phyloP scores from a whole-genome alignment of 2,113 vertebrate genomes.

The Sakesphorus luctuosus region DNA sequence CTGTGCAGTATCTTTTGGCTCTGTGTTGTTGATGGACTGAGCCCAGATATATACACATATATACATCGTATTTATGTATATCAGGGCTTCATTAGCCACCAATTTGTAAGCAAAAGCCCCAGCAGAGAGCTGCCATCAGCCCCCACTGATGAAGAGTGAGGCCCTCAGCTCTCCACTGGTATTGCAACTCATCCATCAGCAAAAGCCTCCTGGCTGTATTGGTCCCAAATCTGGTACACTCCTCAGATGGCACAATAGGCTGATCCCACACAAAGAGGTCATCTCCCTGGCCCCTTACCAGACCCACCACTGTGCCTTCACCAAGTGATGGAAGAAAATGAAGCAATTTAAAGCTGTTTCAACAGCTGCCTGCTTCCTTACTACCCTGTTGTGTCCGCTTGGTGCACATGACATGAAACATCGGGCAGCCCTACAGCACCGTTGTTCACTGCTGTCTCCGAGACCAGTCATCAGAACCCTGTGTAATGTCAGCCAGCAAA shows the following conservation, averaged over 20 bases:
- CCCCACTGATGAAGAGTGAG: not conserved
- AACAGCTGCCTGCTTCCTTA: rapidly evolving
- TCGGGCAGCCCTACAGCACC: not conserved
- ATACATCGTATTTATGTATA: not conserved
- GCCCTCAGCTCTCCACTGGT: not conserved
- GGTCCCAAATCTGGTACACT: rapidly evolving
- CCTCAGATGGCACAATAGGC: not conserved
- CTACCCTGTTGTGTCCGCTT: rapidly evolving
- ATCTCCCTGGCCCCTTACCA: rapidly evolving
- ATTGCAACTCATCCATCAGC: not conserved
- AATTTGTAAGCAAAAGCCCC: not conserved
- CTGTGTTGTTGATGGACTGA: not conserved
- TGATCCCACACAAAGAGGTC: rapidly evolving
- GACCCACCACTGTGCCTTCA: rapidly evolving
- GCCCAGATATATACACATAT: rapidly evolving
- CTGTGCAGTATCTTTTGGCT: not conserved
- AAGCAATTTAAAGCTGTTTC: not conserved
- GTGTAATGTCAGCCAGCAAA: not conserved
- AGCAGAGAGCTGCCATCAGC: not conserved
- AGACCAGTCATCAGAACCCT: not conserved
- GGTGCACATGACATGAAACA: not conserved
- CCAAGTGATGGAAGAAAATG: not conserved
- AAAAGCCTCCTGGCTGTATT: not conserved
- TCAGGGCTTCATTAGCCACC: not conserved
- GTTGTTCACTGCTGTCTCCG: not conserved